Evolutionary conservation across 2,113 vertebrate species (phyloP).

Genomic region (Platysteira castanea): DNA sequence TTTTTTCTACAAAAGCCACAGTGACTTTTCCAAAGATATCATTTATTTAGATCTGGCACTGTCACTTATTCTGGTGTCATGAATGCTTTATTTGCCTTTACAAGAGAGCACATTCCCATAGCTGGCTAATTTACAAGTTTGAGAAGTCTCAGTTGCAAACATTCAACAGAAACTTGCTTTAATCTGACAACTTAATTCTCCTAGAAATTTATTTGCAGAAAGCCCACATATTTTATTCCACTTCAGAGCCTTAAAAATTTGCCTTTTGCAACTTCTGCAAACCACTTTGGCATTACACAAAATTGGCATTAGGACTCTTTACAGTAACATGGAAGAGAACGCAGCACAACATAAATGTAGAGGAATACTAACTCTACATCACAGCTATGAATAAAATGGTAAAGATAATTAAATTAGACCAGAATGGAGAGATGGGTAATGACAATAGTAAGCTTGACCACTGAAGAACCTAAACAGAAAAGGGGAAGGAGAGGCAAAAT

Average conservation of each 20-base stretch:
- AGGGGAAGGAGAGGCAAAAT: not conserved
- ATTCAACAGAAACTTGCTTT: not conserved
- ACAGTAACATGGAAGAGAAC: not conserved
- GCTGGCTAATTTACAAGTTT: slow-evolving; percentile 14
- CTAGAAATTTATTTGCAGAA: slow-evolving; percentile 21
- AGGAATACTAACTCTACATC: not conserved
- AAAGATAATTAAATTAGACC: not conserved
- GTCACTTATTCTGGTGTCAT: not conserved
- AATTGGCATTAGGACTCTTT: not conserved
- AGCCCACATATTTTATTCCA: not conserved
- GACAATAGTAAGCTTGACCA: not conserved
- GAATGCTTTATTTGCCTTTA: not conserved
- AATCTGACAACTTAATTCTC: slow-evolving; percentile 31
- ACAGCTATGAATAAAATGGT: not conserved
- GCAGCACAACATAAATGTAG: not conserved
- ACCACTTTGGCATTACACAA: not conserved
- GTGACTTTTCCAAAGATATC: not conserved
- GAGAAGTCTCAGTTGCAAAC: not conserved
- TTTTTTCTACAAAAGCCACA: not conserved
- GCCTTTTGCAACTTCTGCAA: not conserved
- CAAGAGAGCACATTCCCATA: not conserved
- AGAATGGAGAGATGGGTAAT: not conserved
- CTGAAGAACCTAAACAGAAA: not conserved
- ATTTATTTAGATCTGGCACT: not conserved
- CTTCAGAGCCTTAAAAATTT: not conserved